Conservation (phyloP, 2,888 invertebrate species). For the Pammene aurita region DNA sequence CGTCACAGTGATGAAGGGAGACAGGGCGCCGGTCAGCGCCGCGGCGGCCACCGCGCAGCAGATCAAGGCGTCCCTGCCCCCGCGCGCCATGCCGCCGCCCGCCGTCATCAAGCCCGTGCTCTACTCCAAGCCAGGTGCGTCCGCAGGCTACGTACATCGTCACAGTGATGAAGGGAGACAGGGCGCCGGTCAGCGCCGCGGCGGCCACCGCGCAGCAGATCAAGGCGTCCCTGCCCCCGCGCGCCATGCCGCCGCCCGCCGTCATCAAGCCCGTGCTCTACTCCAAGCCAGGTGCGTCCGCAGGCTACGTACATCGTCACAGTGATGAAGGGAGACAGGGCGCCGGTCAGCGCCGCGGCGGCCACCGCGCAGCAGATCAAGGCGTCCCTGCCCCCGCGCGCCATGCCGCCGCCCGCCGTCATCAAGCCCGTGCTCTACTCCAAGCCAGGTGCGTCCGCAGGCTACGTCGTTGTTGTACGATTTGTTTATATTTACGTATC, state of each 20-base stretch:
- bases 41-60: constrained; percentile 68
- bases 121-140: constrained; percentile 74
- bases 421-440: constrained; percentile 75
- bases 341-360: constrained; percentile 57
- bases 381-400: constrained; percentile 61
- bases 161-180: constrained; percentile 78
- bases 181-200: constrained; percentile 54
- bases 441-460: constrained; percentile 77
- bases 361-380: constrained; percentile 69
- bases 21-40: constrained; percentile 53
- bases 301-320: no score
- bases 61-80: constrained; percentile 64
- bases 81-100: constrained; percentile 67
- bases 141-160: no score
- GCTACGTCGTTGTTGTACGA: no score
- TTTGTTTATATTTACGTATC: no score
- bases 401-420: constrained; percentile 70
- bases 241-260: constrained; percentile 68
- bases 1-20: constrained; percentile 79
- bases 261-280: constrained; percentile 74
- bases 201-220: constrained; percentile 67
- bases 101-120: constrained; percentile 73
- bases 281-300: constrained; percentile 77
- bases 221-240: constrained; percentile 63
- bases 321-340: constrained; percentile 76